Base-by-base conservation (phyloP, 2,888 invertebrate genomes). In the Neoitamus cyanurus region DNA sequence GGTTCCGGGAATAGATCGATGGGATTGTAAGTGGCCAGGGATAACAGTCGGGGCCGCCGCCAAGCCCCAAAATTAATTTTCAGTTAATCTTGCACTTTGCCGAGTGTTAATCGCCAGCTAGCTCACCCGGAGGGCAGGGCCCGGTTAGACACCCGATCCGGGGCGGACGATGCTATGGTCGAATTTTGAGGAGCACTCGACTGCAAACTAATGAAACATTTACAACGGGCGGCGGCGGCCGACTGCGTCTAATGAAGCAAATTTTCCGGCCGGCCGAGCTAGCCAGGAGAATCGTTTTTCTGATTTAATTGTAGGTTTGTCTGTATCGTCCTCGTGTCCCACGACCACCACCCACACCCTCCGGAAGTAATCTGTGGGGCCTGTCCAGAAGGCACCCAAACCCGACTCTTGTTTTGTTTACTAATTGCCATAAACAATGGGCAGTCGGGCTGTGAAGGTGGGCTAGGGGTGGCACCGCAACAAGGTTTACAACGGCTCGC, bases 361-460 rank as follows among this genome's bases (percentile, higher is more conserved):
- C 58, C 30, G 48, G 42, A 37, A 28, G 15, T 48, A 31, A 58
- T 68, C 37, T 31, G 7, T 20, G 5, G 31, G 34, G 11, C 68
- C 20, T 6, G 15, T 31, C 13, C 80, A 58, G 80, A 20, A 68
- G 30, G n/a, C 3, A 20, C 25, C 31, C 28, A 20, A 30, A 9
- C 20, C 80, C 20, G 20, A 9, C 4, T 2, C 31, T 68, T 80
- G 80, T 80, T 80, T 80, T 80, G 80, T 58, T 80, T 58, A 80
- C 80, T 80, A 80, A 80, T 80, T 58, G 58, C 80, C 48, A 80
- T 80, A 80, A 80, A 80, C 68, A 80, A 80, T 20, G 58, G 36
- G 20, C 31, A 6, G 80, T 15, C 0, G 31, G 46, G 1, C 31
- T 48, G 28, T 15, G 58, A 15, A 20, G 13, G 25, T n/a, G n/a